Base-by-base conservation (phyloP, 2,888 invertebrate genomes). In the Phortica magna region DNA sequence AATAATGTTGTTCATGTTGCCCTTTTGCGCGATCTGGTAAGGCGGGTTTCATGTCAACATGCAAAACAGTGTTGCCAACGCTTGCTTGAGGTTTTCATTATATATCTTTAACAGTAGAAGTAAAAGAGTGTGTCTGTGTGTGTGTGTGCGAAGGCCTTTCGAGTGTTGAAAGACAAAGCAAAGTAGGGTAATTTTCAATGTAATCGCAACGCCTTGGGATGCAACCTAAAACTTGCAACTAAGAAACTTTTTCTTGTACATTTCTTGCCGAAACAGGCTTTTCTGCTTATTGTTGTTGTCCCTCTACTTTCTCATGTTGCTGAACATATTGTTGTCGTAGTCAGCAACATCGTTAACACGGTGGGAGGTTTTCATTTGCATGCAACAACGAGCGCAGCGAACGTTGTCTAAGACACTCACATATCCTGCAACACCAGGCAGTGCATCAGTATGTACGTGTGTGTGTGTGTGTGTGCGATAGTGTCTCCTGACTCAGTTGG, bases 171-270 rank as follows among this genome's bases (percentile, higher is more conserved):
- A 14, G 67, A 42, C 42, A 42, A 68, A 68, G 17, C 72, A 74
- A 87, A 86, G 88, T 88, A 87, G 88, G 89, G 88, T 86, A 88
- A 86, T 86, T 86, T 87, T 82, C 88, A 86, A 82, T 87, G 89
- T 88, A 88, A 86, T 82, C 86, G 84, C 81, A 81, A 80, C 83
- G 88, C 88, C 55, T 48, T 53, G 55, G 70, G 70, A 71, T 71
- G 70, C 70, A 71, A 71, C 55, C 53, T 53, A 71, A 71, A 71
- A 71, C 53, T 71, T 71, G 70, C 53, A 71, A 71, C 42, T 53
- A 53, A 53, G 53, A 53, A 71, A 71, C 19, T 71, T 71, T 71
- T 19, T 17, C 70, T 55, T 71, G 55, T 55, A 71, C 53, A 55
- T 31, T 55, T 71, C 70, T 48, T 61, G 14, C 48, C 9, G 48